Evolutionary conservation across 2,888 invertebrate genomes (phyloP), one percentile per base, ranked within the genome.

Genomic region (Seira musarum): DNA sequence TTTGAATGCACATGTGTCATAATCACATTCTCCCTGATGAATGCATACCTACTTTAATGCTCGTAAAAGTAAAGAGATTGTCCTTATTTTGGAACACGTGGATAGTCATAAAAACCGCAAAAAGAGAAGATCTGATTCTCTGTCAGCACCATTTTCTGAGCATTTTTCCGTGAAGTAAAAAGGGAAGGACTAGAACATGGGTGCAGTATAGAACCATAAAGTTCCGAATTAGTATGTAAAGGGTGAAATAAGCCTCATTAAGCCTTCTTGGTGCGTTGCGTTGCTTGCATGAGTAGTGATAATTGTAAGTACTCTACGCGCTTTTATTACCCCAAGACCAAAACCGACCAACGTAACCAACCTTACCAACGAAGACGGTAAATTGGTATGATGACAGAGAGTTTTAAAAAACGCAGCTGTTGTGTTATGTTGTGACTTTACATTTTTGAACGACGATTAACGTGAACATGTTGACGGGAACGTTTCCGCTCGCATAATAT

Each of bases 381-480:
- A 86, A 86, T 85, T 85, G 85, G 83, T 84, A 80, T 84, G 87
- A 85, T 85, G 87, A 87, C 85, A 85, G 86, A 84, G 85, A 85
- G 82, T 81, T 82, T 53, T 53, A 53, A 53, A 53, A 83, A 82
- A 80, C 80, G 84, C 87, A 87, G 87, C 87, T 87, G 87, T 84
- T 30, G 30, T 30, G 30, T 30, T 30, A 8, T 30, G 30, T 30
- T 85, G 77, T 81, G 80, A 85, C 85, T 85, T 87, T 85, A 85
- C 87, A 85, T 85, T 85, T 84, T 82, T 83, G 53, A 84, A 82
- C 30, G 30, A 30, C 85, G 84, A 85, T 87, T 85, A 87, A 85
- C 85, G 82, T 79, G 82, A 86, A 85, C 85, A 85, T 84, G 87
- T 87, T 85, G 86, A 86, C 85, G 85, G 85, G 82, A 83, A 80